Percentiles rank a stretch among this genome's conserved stretches.
phyloP scores from a whole-genome alignment of 2,113 vertebrate genomes.

The Asarcornis scutulata region DNA sequence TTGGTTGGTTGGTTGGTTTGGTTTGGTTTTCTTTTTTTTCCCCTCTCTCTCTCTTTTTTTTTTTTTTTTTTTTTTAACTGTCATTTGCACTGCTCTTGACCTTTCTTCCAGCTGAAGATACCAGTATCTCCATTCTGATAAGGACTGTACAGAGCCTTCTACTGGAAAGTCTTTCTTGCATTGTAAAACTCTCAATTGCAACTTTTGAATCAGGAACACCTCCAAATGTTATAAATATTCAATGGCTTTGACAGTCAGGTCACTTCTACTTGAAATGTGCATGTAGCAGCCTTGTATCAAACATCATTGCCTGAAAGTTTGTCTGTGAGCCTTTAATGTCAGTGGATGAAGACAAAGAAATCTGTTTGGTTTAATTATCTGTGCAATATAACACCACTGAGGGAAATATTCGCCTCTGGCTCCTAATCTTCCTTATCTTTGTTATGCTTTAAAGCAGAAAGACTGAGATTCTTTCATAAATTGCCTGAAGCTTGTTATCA shows the following conservation, averaged over 20 bases:
- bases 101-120: not conserved
- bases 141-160: not conserved
- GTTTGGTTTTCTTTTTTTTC: no score
- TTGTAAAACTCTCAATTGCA: not conserved
- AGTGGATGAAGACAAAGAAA: not conserved
- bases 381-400: not conserved
- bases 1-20: no score
- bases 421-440: not conserved
- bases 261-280: not conserved
- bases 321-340: not conserved
- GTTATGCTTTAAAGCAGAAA: not conserved
- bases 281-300: not conserved
- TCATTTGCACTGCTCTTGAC: not conserved
- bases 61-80: not conserved
- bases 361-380: not conserved
- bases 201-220: not conserved
- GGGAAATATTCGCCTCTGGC: not conserved
- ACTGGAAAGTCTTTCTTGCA: not conserved
- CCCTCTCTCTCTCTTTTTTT: not conserved
- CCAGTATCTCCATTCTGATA: not conserved
- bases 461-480: not conserved
- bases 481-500: not conserved
- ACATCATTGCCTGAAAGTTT: not conserved
- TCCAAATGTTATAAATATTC: not conserved
- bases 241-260: not conserved